These are phyloP conservation scores for Ectemnius continuus DNA, from an alignment of 2,888 invertebrate genomes.

Conservation along the genomic window DNA sequence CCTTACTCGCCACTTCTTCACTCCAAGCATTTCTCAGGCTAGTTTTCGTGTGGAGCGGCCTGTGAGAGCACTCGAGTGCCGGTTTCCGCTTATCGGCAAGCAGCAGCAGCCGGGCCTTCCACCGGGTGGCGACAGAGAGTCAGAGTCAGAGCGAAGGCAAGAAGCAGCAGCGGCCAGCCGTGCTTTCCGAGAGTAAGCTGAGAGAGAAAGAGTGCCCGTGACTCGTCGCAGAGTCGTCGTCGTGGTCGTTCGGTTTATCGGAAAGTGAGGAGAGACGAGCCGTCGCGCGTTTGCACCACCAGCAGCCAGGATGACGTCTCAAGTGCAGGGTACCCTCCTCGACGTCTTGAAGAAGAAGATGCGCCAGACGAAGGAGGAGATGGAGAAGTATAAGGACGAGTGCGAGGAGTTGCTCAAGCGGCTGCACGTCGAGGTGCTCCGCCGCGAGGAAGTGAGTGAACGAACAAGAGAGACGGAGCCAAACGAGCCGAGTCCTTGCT, in stretches of 20 bases:
- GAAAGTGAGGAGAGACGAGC: conserved; percentile 33
- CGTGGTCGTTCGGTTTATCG: conserved; percentile 39
- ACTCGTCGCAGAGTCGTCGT: too few species aligned
- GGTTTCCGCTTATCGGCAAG: background rate
- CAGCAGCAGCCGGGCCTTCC: conserved; percentile 7
- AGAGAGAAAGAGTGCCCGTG: conserved; percentile 3
- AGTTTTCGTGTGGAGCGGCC: conserved; percentile 12
- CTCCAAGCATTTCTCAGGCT: too few species aligned
- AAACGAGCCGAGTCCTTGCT: background rate
- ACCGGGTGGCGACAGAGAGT: too few species aligned
- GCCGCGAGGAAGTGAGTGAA: conserved; percentile 97
- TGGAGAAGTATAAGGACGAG: conserved; percentile 98
- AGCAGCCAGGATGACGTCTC: conserved; percentile 85
- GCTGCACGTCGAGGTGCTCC: conserved; percentile 95
- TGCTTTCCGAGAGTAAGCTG: background rate
- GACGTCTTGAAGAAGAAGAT: conserved; percentile 99
- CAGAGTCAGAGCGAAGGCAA: too few species aligned
- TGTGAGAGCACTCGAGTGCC: background rate
- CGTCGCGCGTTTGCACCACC: conserved; percentile 34
- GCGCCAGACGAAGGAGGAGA: conserved; percentile 99
- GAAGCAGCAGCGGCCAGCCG: background rate
- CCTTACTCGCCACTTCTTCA: too few species aligned
- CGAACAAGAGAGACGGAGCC: conserved; percentile 8
- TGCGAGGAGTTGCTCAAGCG: conserved; percentile 97
- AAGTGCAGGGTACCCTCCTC: conserved; percentile 95